phyloP scores from a whole-genome alignment of 2,797 vertebrate genomes.

The Lophotriccus pileatus region DNA sequence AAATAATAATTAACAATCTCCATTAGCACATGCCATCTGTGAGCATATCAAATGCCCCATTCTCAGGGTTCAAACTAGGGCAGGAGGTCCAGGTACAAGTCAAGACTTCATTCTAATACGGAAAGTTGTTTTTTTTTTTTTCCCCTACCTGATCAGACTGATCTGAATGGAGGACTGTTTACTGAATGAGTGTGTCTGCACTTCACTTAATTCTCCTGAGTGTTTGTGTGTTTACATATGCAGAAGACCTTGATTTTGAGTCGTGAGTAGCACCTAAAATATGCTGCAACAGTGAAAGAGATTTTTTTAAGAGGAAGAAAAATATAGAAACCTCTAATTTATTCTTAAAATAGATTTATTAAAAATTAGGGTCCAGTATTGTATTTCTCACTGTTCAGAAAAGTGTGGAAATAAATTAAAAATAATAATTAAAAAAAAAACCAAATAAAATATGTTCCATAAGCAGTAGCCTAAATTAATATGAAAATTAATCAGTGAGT shows the following conservation, averaged over 20 bases:
- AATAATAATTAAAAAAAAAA: not conserved
- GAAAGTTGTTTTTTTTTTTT: too few species aligned
- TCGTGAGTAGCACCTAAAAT: not conserved
- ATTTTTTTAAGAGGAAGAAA: not conserved
- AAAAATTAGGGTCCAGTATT: not conserved
- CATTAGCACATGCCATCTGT: not conserved
- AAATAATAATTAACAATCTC: not conserved
- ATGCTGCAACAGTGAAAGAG: not conserved
- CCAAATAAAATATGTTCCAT: not conserved
- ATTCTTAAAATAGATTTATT: not conserved
- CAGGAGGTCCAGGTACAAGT: rapidly evolving
- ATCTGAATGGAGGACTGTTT: not conserved
- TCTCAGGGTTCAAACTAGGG: not conserved
- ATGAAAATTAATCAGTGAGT: not conserved
- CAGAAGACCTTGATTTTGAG: not conserved
- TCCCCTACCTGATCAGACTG: not conserved
- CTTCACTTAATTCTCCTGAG: not conserved
- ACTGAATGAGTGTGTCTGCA: not conserved
- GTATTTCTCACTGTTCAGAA: not conserved
- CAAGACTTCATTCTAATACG: not conserved
- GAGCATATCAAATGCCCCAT: not conserved
- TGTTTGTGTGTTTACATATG: not conserved
- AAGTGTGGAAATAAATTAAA: not conserved
- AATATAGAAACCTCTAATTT: not conserved
- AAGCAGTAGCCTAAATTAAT: not conserved